Conservation (phyloP, 2,888 invertebrate genomes). For the Cryptocephalus primarius region DNA sequence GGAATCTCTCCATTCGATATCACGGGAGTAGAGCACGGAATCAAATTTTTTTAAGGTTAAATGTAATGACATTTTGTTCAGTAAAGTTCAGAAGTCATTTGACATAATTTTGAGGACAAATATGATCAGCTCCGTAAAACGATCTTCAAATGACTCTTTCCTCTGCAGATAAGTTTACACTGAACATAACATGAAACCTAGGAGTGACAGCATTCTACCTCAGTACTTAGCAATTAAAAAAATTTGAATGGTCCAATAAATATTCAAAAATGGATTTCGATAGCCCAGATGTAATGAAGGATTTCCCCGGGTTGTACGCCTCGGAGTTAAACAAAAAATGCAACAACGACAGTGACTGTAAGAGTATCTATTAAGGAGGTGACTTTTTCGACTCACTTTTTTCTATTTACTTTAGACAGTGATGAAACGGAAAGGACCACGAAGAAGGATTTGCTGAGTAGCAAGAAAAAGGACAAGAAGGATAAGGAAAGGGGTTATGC, state of each 20-base stretch:
- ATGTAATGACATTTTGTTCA: too few relatives aligned
- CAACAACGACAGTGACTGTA: constrained; percentile 76
- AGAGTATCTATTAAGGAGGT: constrained; percentile 20
- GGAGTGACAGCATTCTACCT: too few relatives aligned
- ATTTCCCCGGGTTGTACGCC: constrained; percentile 80
- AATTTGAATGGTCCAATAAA: constrained; percentile 4
- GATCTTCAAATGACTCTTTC: too few relatives aligned
- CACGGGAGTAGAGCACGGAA: too few relatives aligned
- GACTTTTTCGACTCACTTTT: neutral
- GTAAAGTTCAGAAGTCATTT: too few relatives aligned
- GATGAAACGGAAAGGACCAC: constrained; percentile 70
- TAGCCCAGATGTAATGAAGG: constrained; percentile 82
- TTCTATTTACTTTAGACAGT: constrained; percentile 49
- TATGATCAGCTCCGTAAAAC: too few relatives aligned
- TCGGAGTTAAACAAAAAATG: constrained; percentile 62
- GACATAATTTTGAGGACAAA: too few relatives aligned
- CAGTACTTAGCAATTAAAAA: constrained; percentile 1
- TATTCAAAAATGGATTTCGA: constrained; percentile 61
- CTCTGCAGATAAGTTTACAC: too few relatives aligned
- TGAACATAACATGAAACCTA: too few relatives aligned
- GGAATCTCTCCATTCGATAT: too few relatives aligned
- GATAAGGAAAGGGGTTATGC: constrained; percentile 87
- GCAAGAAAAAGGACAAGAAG: constrained; percentile 72
- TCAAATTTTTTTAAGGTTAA: too few relatives aligned
- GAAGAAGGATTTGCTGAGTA: constrained; percentile 67